Conservation (phyloP, 2,113 vertebrate genomes). For the Zapus hudsonius region DNA sequence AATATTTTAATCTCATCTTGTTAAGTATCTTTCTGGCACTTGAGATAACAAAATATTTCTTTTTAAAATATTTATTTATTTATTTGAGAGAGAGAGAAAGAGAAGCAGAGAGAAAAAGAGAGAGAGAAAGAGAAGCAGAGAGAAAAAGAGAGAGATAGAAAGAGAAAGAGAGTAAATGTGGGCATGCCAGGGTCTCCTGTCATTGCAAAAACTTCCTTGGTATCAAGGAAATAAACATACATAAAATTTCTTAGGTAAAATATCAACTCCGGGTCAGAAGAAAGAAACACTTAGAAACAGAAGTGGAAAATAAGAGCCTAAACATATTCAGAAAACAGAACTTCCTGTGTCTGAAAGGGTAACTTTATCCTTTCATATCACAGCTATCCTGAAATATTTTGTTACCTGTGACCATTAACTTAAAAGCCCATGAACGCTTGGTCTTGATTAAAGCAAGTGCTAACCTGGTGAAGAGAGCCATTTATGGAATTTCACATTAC, state of each 20-base stretch:
- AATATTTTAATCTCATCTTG: not conserved
- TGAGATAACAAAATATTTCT: slow-evolving; percentile 46
- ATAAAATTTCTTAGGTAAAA: slow-evolving; percentile 35
- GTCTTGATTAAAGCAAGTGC: not conserved
- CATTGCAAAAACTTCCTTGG: no score
- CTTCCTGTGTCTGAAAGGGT: not conserved
- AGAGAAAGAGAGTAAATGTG: no score
- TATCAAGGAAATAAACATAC: slow-evolving; percentile 15
- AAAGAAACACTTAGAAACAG: not conserved
- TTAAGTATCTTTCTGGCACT: slow-evolving; percentile 22
- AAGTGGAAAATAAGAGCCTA: not conserved
- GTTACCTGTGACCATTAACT: not conserved
- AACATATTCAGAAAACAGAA: not conserved
- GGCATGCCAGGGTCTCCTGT: no score
- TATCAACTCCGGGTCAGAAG: not conserved
- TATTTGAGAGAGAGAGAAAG: no score
- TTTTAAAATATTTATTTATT: no score
- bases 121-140: no score
- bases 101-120: no score
- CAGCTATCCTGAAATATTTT: not conserved
- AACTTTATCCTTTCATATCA: no score
- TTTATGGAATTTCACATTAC: not conserved
- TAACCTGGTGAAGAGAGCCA: not conserved
- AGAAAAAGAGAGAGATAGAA: no score
- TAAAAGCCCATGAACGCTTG: not conserved